Evolutionary conservation across 2,888 invertebrate genomes (phyloP).

Genomic region (Machimus rusticus): DNA sequence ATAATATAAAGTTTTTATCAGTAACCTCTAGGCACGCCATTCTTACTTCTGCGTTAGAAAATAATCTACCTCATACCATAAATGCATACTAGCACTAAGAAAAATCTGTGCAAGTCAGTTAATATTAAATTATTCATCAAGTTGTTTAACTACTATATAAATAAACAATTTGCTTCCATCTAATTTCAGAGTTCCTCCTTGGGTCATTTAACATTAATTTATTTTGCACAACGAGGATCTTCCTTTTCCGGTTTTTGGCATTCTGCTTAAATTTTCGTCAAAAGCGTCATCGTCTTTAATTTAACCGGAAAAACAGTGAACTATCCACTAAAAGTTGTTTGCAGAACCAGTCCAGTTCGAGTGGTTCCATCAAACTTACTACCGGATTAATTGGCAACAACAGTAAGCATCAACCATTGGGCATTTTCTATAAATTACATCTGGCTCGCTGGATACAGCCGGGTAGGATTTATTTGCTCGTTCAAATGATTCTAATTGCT

Average conservation of each 20-base stretch:
- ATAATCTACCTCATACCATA: neutral
- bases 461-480: constrained; percentile 35
- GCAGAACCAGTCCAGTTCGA: neutral
- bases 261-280: neutral
- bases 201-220: neutral
- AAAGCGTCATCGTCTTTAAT: neutral
- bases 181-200: neutral
- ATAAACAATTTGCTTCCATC: neutral
- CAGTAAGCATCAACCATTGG: constrained; percentile 43
- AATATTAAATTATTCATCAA: neutral
- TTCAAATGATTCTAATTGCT: constrained; percentile 44
- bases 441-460: constrained; percentile 43
- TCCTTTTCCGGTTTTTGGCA: neutral
- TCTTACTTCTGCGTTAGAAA: too few species aligned
- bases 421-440: constrained; percentile 46
- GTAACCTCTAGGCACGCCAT: too few species aligned
- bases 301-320: neutral
- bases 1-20: too few species aligned
- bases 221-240: neutral
- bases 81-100: neutral
- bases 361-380: neutral
- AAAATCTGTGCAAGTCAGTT: neutral
- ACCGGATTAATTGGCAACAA: constrained; percentile 44
- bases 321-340: neutral
- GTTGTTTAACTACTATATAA: neutral